Base-by-base conservation (phyloP, 1,140 invertebrate genomes). In the Sminthurinus signatus region DNA sequence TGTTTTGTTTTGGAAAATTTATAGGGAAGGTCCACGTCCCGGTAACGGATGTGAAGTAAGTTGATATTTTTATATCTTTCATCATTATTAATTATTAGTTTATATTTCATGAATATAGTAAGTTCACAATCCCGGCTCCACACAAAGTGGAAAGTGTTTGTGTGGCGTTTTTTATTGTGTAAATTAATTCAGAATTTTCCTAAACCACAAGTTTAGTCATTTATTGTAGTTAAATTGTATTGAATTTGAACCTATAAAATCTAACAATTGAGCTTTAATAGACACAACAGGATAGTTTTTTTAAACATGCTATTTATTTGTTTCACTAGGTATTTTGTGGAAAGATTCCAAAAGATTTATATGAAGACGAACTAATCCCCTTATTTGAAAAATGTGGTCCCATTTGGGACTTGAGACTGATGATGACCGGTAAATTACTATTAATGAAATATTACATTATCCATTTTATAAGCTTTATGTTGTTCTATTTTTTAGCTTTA, bases 271-370 rank as follows among this genome's bases (percentile, higher is more conserved):
- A 42, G 39, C 10, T n/a, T 10, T 12, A n/a, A 42, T 31, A 0
- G 0, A n/a, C n/a, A n/a, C n/a, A n/a, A 25, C 4, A 25, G n/a
- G 8, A 25, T 10, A n/a, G n/a, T 36, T 2, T 2, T 36, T 36
- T 36, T 15, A 36, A 36, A 15, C 5, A 15, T 36, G 5, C 5
- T 36, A 36, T 36, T 36, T 36, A 36, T 15, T 36, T 15, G 32
- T 36, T 36, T 36, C 32, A 12, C n/a, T 68, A 90, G 87, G 92
- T 98, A 63, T 99, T 98, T 80, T 96, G 94, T 83, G 96, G 96
- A 60, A 97, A 98, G 83, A 98, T 99, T 76, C 96, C 96, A 69
- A 96, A 96, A 82, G 94, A 98, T 79, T 88, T 98, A 83, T 99
- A 93, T 80, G 96, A 99, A 83, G 96, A 99, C 80, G 93, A 96